These are phyloP conservation scores for Danio albolineatus DNA, from an alignment of 2,797 vertebrate genomes.

Conservation along the genomic window DNA sequence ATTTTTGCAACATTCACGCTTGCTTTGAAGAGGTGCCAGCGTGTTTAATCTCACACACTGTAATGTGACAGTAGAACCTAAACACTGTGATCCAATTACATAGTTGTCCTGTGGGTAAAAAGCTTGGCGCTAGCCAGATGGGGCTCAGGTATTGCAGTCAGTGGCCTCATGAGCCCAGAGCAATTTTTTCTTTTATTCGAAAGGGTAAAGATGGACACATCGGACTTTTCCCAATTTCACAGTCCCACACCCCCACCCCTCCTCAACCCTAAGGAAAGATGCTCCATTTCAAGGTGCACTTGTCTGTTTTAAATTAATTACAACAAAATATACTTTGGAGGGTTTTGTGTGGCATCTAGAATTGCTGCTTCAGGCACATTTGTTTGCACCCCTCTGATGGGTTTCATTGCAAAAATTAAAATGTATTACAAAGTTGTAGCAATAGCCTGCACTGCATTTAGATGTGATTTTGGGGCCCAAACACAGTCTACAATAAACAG, in stretches of 20 bases:
- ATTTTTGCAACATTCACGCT: background rate
- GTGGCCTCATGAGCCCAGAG: slow-evolving; percentile 37
- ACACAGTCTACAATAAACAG: slow-evolving; percentile 6
- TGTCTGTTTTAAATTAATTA: slow-evolving; percentile 50
- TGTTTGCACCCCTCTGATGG: slow-evolving; percentile 36
- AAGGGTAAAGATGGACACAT: slow-evolving; percentile 24
- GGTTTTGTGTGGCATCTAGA: slow-evolving; percentile 42
- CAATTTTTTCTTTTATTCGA: slow-evolving; percentile 41
- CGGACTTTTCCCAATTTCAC: slow-evolving; percentile 35
- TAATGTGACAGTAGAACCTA: slow-evolving; percentile 26
- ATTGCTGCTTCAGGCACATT: slow-evolving; percentile 39
- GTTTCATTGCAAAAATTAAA: slow-evolving; percentile 9
- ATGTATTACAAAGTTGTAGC: slow-evolving; percentile 36
- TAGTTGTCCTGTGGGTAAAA: slow-evolving; percentile 40
- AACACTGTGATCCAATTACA: slow-evolving; percentile 36
- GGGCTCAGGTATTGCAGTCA: slow-evolving; percentile 41
- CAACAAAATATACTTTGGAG: slow-evolving; percentile 50
- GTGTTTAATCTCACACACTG: slow-evolving; percentile 28
- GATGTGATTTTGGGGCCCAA: slow-evolving; percentile 27
- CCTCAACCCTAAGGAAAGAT: slow-evolving; percentile 22
- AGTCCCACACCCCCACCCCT: too few species aligned
- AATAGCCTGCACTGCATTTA: slow-evolving; percentile 34
- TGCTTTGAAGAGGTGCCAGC: slow-evolving; percentile 5
- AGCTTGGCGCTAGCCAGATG: slow-evolving; percentile 31
- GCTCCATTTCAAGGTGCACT: slow-evolving; percentile 37